Conservation (phyloP, 2,797 vertebrate genomes). For the Amblyopsis hoosieri region DNA sequence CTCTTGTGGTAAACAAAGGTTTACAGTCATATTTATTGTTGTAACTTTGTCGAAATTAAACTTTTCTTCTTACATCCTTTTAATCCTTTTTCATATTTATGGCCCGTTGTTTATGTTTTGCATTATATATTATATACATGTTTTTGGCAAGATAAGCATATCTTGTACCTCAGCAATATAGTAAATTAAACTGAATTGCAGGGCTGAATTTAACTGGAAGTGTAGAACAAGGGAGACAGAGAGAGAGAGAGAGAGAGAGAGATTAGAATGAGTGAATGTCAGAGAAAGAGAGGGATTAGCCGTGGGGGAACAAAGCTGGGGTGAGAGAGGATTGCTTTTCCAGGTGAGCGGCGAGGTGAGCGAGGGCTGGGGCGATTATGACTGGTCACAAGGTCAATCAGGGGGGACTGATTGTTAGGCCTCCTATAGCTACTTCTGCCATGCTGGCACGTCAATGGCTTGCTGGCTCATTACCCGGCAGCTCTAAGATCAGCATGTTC, state of each 20-base stretch:
- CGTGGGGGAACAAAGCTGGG: constrained; percentile 45
- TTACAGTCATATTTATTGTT: constrained; percentile 22
- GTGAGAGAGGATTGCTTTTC: constrained; percentile 45
- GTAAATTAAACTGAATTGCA: constrained; percentile 59
- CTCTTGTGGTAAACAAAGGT: constrained; percentile 31
- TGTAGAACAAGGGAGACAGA: constrained; percentile 20
- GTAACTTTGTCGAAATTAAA: constrained; percentile 34
- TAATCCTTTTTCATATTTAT: constrained; percentile 67
- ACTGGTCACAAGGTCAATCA: constrained; percentile 23
- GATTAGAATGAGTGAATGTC: constrained; percentile 48
- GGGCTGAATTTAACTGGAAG: constrained; percentile 42
- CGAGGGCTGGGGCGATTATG: constrained; percentile 58
- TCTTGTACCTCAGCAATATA: constrained; percentile 42
- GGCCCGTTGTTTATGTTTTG: constrained; percentile 50
- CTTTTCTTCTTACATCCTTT: constrained; percentile 49
- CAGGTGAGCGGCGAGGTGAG: constrained; percentile 62
- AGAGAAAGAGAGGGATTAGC: constrained; percentile 58
- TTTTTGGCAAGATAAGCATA: constrained; percentile 60
- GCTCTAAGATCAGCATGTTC: too few relatives aligned
- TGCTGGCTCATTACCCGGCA: too few relatives aligned
- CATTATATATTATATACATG: constrained; percentile 55
- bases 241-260: constrained; percentile 22
- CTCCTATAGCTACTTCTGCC: too few relatives aligned
- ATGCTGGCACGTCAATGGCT: too few relatives aligned
- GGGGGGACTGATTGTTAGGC: too few relatives aligned